phyloP scores from a whole-genome alignment of 2,888 invertebrate species.

The Alsophila aescularia region DNA sequence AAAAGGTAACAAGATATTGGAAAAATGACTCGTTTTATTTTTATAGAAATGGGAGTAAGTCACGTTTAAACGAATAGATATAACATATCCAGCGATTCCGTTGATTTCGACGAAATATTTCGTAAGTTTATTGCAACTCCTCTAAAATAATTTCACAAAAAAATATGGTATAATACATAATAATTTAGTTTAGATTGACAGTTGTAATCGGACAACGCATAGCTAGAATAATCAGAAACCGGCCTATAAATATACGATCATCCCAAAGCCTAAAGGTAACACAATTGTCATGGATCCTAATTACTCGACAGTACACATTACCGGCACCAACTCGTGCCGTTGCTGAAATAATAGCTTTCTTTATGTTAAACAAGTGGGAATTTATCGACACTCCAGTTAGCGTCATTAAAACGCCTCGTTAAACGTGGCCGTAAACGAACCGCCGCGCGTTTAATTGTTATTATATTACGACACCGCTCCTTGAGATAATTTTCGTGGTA shows the following conservation, averaged over 20 bases:
- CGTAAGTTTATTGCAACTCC: too few species aligned
- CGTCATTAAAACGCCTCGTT: constrained; percentile 69
- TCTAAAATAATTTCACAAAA: too few species aligned
- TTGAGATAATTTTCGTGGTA: constrained; percentile 74
- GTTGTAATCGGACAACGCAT: constrained; percentile 9
- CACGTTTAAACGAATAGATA: too few species aligned
- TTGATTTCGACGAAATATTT: too few species aligned
- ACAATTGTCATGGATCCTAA: constrained; percentile 73
- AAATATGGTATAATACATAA: not conserved
- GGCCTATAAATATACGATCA: constrained; percentile 54
- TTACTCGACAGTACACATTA: constrained; percentile 42
- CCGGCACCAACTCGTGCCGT: constrained; percentile 47
- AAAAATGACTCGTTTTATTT: too few species aligned
- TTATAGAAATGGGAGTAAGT: too few species aligned
- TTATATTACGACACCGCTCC: constrained; percentile 82
- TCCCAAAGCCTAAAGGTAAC: constrained; percentile 72
- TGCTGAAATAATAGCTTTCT: constrained; percentile 60
- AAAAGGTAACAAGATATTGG: too few species aligned
- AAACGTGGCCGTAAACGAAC: constrained; percentile 69
- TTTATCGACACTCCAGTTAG: constrained; percentile 72
- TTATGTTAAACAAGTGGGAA: constrained; percentile 72
- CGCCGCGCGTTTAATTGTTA: constrained; percentile 56
- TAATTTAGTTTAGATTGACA: not conserved
- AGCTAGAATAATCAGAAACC: constrained; percentile 45
- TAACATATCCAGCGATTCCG: too few species aligned